Evolutionary conservation across 2,888 invertebrate species (phyloP), one percentile per base, ranked within the genome.

Genomic region (Brachyptera risi): DNA sequence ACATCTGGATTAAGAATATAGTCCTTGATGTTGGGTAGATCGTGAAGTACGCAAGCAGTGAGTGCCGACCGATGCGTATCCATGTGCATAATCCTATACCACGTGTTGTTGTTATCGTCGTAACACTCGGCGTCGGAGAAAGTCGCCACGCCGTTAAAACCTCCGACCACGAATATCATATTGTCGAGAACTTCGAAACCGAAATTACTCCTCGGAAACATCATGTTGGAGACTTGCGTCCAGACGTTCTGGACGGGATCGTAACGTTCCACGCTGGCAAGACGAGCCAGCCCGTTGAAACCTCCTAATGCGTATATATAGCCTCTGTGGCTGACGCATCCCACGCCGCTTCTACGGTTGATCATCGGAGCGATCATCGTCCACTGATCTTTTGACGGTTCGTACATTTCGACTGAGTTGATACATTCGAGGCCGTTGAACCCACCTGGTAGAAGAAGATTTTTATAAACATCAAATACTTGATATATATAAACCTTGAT

Each of bases 211-310:
- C 47, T 21, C 1, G 47, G 21, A 11, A 23, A 21, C 47, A 24
- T 5, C 47, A 47, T 47, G 3, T 47, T 24, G 7, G 47, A n/a
- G 11, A 47, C 47, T 3, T 17, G 5, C 3, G 19, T n/a, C 47
- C 47, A 47, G 4, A 24, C n/a, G 4, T 19, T 19, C 3, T 17
- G 15, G 19, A 3, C 21, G 44, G 47, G 21, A n/a, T 47, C 47
- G 21, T 87, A 95, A 68, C 86, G 87, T 74, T 96, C 96, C 0
- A 91, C 92, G 63, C 90, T 91, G 72, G 90, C 89, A 85, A 96
- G 88, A 56, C 96, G 80, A 1, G 90, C 88, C 42, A 92, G 87
- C 0, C 95, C 95, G 74, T 96, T 95, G 74, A 93, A 96, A 1
- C 95, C 95, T 24, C 79, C 79, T 49, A 82, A 75, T 1, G 78